phyloP scores from a whole-genome alignment of 2,113 vertebrate genomes.

The Calyptomena viridis region DNA sequence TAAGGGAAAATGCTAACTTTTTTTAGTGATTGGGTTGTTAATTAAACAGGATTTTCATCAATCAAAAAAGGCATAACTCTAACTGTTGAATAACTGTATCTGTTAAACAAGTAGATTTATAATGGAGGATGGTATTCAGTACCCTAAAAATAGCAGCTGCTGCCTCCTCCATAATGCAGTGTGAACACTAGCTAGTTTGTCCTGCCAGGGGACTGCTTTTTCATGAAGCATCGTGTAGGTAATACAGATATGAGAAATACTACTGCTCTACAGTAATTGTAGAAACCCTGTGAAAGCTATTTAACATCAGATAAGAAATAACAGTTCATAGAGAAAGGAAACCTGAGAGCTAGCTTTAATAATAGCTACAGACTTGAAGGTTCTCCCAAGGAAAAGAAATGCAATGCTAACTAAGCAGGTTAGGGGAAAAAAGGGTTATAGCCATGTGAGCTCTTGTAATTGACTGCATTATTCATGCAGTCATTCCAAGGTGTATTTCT shows the following conservation, averaged over 20 bases:
- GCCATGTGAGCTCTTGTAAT: background rate
- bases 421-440: background rate
- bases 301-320: background rate
- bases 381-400: background rate
- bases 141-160: constrained; percentile 36
- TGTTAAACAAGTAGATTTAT: background rate
- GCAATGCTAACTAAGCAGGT: background rate
- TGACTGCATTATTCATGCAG: background rate
- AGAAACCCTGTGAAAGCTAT: background rate
- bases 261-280: background rate
- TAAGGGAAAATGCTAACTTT: background rate
- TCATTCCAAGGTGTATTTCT: background rate
- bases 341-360: background rate
- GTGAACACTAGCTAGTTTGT: background rate
- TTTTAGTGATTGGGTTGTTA: background rate
- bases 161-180: constrained; percentile 44
- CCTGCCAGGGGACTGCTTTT: constrained; percentile 18
- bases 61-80: background rate
- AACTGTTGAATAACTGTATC: background rate
- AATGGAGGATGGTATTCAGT: background rate
- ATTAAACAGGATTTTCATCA: background rate
- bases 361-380: background rate
- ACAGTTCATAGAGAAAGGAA: background rate
- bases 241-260: constrained; percentile 8
- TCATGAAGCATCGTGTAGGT: background rate